A percentile compares a stretch with the other conserved stretches of the same genome.
Evolutionary conservation across 2,888 invertebrate genomes (phyloP).

Genomic region (Tenthredo mesomela): DNA sequence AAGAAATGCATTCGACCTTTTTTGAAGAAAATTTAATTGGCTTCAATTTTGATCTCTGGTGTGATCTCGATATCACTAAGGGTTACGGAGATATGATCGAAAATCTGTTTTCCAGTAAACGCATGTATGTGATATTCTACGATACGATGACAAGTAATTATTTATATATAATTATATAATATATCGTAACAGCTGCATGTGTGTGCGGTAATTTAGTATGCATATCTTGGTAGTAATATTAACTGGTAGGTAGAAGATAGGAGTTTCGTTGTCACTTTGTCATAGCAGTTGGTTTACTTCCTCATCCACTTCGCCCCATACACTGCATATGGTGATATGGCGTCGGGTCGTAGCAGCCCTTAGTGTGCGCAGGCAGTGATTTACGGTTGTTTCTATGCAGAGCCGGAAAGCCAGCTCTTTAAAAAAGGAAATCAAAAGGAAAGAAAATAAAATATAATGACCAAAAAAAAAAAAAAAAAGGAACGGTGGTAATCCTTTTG

Average conservation of each 20-base stretch:
- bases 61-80: background rate
- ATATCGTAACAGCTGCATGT: background rate
- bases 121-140: background rate
- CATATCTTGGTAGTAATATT: background rate
- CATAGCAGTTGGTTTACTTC: constrained; percentile 5
- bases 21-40: background rate
- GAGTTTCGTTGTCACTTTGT: constrained; percentile 21
- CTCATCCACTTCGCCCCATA: background rate
- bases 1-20: background rate
- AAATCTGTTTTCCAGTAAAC: background rate
- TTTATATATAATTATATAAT: no score
- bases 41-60: background rate
- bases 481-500: background rate
- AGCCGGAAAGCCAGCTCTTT: background rate
- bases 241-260: background rate
- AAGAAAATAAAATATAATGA: background rate
- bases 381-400: background rate
- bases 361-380: background rate
- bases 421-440: background rate
- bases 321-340: no score
- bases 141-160: background rate
- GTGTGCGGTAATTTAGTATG: background rate
- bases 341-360: background rate
- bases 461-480: background rate
- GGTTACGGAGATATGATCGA: background rate